Percentiles rank a stretch among this genome's conserved stretches.
These are phyloP conservation scores for Sphecodes monilicornis DNA, from an alignment of 2,888 invertebrate species.

Conservation along the genomic window DNA sequence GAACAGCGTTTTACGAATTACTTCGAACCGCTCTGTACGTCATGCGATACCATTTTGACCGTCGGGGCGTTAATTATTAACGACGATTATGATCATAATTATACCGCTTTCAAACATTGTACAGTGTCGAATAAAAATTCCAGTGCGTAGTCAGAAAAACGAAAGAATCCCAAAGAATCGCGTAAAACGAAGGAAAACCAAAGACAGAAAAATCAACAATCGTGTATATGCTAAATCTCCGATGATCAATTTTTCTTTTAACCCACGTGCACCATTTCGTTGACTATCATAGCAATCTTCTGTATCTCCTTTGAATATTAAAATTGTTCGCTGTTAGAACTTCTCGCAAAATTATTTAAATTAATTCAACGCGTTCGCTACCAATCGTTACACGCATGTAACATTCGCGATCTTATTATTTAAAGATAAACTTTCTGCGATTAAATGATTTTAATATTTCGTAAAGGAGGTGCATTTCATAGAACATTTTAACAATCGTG, in stretches of 20 bases:
- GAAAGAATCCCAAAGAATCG: constrained; percentile 13
- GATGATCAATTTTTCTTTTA: background rate
- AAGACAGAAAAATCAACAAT: background rate
- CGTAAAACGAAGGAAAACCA: background rate
- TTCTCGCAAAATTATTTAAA: no score
- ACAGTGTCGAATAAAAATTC: constrained; percentile 78
- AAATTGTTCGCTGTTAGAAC: no score
- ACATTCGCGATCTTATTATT: no score
- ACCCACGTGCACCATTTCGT: background rate
- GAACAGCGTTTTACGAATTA: constrained; percentile 60
- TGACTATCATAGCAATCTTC: background rate
- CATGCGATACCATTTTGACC: constrained; percentile 52
- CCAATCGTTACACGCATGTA: no score
- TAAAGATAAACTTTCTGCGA: no score
- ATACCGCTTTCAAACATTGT: constrained; percentile 76
- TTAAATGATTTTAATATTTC: no score
- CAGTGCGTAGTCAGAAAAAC: constrained; percentile 68
- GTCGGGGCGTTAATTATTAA: constrained; percentile 67
- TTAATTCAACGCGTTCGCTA: no score
- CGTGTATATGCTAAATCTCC: background rate
- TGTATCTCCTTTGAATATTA: no score
- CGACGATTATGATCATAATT: constrained; percentile 69
- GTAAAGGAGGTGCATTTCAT: no score
- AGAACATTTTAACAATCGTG: no score
- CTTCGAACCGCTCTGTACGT: constrained; percentile 59